Base-by-base conservation (phyloP, 2,888 invertebrate genomes). In the Sphinx pinastri region DNA sequence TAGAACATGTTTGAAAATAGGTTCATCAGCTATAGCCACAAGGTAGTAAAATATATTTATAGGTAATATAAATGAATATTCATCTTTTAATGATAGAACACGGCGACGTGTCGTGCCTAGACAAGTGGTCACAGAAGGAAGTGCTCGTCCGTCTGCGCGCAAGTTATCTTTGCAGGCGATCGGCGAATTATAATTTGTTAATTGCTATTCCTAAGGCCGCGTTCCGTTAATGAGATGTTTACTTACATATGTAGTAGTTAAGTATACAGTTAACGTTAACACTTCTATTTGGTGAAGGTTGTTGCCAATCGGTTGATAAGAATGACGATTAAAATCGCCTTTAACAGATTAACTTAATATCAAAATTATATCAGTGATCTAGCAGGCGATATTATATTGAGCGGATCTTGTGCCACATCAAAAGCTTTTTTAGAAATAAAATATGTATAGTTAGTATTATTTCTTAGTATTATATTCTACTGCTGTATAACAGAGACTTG, bases 181-280 rank as follows among this genome's bases (percentile, higher is more conserved):
- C 63, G 49, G 49, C 16, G 63, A 63, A 63, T 63, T 19, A 19
- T 63, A 63, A 63, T 63, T 19, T 47, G 49, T 63, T 49, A 47
- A 63, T 63, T 63, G 47, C 63, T 63, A 63, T 63, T 63, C 63
- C 19, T 49, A 63, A 47, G 63, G n/a, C 55, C 55, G 19, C 63
- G 63, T 47, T 16, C 63, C 63, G 16, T 16, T 63, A 49, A 19
- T 63, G 49, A 63, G 63, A 63, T 47, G 49, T 63, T 49, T 63
- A 19, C 19, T 63, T 60, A 45, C 60, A 16, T 60, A 47, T 60
- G 60, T 47, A 47, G 45, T 16, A 60, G 38, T 45, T 10, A 54
- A 38, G 38, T 38, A 45, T 14, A n/a, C 10, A 31, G 31, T 55
- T 38, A 54, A 16, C 16, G 8, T 16, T 8, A 16, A 38, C 38